These are phyloP conservation scores for Hemicentrotus pulcherrimus DNA, from an alignment of 35 echinoderm and acorn worm species.

Conservation along the genomic window DNA sequence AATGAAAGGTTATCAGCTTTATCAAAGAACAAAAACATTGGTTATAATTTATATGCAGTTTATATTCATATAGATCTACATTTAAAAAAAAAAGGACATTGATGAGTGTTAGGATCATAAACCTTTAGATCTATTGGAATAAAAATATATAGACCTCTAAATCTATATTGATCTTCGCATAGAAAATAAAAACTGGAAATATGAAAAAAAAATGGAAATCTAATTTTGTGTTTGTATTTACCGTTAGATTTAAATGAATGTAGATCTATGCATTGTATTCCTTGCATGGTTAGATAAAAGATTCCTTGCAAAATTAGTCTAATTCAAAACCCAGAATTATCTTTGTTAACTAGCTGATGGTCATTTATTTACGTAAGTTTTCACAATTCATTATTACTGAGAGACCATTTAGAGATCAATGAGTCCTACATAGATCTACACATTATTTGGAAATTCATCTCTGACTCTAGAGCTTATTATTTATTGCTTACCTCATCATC, in stretches of 20 bases:
- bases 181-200: neutral
- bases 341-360: neutral
- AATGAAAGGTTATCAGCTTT: neutral
- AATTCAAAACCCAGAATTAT: too few relatives aligned
- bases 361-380: neutral
- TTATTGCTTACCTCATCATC: slow-evolving; percentile 56
- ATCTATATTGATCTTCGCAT: neutral
- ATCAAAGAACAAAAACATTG: neutral
- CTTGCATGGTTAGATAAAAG: too few relatives aligned
- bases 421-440: neutral
- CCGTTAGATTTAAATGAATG: neutral
- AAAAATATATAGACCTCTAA: neutral
- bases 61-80: too few relatives aligned
- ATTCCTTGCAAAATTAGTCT: too few relatives aligned
- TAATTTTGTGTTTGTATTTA: neutral
- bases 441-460: neutral
- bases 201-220: neutral
- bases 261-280: neutral
- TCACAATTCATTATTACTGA: too few relatives aligned
- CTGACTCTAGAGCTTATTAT: neutral
- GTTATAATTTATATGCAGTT: too few relatives aligned
- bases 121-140: too few relatives aligned
- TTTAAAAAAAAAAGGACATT: too few relatives aligned
- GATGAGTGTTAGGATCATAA: too few relatives aligned
- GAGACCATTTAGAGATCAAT: too few relatives aligned